A percentile compares a stretch with the other conserved stretches of the same genome.
phyloP scores from a whole-genome alignment of 2,888 invertebrate genomes.

The Scaptomyza flava region DNA sequence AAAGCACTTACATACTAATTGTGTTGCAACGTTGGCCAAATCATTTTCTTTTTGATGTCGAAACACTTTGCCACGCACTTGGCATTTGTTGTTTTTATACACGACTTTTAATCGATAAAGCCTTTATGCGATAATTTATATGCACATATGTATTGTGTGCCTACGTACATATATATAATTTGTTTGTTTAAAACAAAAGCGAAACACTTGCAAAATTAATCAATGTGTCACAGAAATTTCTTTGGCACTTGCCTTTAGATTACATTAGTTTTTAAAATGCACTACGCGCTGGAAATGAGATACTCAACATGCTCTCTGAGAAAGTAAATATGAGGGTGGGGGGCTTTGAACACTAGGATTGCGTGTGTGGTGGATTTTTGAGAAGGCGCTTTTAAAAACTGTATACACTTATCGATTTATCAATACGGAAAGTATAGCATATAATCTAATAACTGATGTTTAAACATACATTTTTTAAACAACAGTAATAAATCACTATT shows the following conservation, averaged over 20 bases:
- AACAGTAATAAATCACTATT: constrained; percentile 1
- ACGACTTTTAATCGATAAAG: constrained; percentile 33
- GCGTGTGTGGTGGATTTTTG: constrained; percentile 61
- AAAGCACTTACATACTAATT: constrained; percentile 33
- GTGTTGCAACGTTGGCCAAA: background rate
- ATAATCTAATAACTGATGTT: constrained; percentile 14
- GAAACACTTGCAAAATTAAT: constrained; percentile 39
- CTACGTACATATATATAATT: constrained; percentile 7
- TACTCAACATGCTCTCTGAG: constrained; percentile 29
- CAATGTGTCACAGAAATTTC: constrained; percentile 48
- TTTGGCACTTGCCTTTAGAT: constrained; percentile 39
- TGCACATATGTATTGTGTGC: constrained; percentile 7
- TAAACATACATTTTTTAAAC: constrained; percentile 13
- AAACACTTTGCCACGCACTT: constrained; percentile 40
- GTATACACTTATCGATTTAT: constrained; percentile 63
- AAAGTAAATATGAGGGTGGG: constrained; percentile 18
- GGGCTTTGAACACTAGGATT: constrained; percentile 11
- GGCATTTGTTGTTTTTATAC: constrained; percentile 35
- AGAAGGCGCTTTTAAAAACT: constrained; percentile 31
- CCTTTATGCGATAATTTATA: constrained; percentile 10
- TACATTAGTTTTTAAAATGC: constrained; percentile 46
- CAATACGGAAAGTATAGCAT: constrained; percentile 30
- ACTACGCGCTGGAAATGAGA: constrained; percentile 47
- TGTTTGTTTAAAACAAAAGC: constrained; percentile 11
- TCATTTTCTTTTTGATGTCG: constrained; percentile 20